Base-by-base conservation (phyloP, 2,888 invertebrate genomes). In the Galerucella calmariensis region DNA sequence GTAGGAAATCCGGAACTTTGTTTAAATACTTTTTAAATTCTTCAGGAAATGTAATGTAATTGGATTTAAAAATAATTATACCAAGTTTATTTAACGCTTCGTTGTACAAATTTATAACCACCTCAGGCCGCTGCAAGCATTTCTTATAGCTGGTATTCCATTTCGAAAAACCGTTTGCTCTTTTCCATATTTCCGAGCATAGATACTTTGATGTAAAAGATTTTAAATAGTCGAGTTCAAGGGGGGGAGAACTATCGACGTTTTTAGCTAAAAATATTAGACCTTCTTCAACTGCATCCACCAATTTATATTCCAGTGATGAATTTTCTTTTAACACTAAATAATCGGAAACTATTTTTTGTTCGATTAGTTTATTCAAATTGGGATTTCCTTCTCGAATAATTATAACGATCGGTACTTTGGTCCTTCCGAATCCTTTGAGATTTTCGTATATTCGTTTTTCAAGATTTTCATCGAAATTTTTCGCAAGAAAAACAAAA, bases 91-190 rank as follows among this genome's bases (percentile, higher is more conserved):
- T 89, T 27, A 95, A 89, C 35, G 92, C 92, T 79, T 90, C 89
- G 83, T 95, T 95, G 82, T 93, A 93, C 66, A 94, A 87, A 69
- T 88, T 86, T 14, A 93, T 90, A 8, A 93, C 88, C 81, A 90
- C 89, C 81, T 89, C 85, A 69, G 93, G 90, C 82, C 91, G 89
- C 79, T 88, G 89, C 51, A 92, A 82, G 65, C 91, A 88, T 3
- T 80, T 78, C 76, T 85, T 84, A 78, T 90, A 88, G 63, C 89
- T 85, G 20, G 84, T 83, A 84, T 82, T 88, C 86, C 83, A 87
- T 83, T 73, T 87, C 46, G 84, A 86, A 82, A 77, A 88, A 80
- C 76, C 84, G 80, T 83, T 87, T 81, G 92, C 87, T 78, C 89
- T 88, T 73, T 88, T 89, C 91, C 92, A 93, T 77, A 93, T 88